These are phyloP conservation scores for Colletes latitarsis DNA, from an alignment of 1,140 invertebrate species.

Conservation along the genomic window DNA sequence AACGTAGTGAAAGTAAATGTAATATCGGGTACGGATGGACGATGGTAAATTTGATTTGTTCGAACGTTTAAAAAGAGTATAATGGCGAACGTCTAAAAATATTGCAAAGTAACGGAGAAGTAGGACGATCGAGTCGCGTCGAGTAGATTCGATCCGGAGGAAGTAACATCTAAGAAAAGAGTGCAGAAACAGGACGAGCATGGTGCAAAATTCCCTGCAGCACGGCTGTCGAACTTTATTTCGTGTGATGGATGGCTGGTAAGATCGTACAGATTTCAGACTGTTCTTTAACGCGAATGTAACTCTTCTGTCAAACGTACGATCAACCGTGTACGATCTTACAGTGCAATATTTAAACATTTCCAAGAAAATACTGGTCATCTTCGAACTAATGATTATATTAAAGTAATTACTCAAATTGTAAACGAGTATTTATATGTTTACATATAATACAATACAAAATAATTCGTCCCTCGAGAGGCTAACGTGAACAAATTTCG, in stretches of 20 bases:
- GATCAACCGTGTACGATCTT: constrained; percentile 38
- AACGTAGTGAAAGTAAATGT: too few relatives aligned
- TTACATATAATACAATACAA: too few relatives aligned
- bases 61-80: too few relatives aligned
- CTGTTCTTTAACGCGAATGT: constrained; percentile 4
- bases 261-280: constrained; percentile 19
- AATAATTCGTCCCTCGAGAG: too few relatives aligned
- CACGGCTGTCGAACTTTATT: constrained; percentile 9
- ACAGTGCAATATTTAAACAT: background rate
- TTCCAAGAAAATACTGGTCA: constrained; percentile 22
- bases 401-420: too few relatives aligned
- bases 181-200: constrained; percentile 35
- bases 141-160: background rate
- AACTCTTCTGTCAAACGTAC: constrained; percentile 56
- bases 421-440: too few relatives aligned
- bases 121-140: background rate
- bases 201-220: constrained; percentile 29
- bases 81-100: too few relatives aligned
- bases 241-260: background rate
- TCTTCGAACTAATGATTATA: background rate
- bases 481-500: too few relatives aligned
- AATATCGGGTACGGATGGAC: too few relatives aligned
- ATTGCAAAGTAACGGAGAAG: background rate
- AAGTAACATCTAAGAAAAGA: constrained; percentile 43
- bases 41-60: too few relatives aligned